Evolutionary conservation across 1,140 invertebrate species (phyloP).

Genomic region (Hyles euphorbiae): DNA sequence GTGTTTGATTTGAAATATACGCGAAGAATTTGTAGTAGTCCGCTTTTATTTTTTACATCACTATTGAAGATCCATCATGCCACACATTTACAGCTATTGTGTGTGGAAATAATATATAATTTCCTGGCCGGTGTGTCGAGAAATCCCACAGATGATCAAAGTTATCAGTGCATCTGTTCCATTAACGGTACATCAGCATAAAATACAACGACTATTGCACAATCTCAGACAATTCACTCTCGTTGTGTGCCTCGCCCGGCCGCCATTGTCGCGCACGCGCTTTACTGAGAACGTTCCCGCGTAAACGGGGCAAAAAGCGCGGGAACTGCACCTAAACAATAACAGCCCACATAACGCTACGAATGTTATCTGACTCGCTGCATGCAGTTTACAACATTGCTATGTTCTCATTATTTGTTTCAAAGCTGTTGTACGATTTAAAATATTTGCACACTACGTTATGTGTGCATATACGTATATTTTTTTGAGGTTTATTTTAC

Average conservation of each 20-base stretch:
- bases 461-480: too few relatives aligned
- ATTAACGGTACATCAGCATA: constrained; percentile 68
- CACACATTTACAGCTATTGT: too few relatives aligned
- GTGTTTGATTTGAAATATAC: too few relatives aligned
- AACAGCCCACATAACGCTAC: constrained; percentile 68
- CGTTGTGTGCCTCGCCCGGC: constrained; percentile 39
- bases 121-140: too few relatives aligned
- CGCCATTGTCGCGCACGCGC: constrained; percentile 67
- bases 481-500: too few relatives aligned
- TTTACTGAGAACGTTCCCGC: constrained; percentile 72
- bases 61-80: too few relatives aligned
- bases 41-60: too few relatives aligned
- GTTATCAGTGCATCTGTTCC: constrained; percentile 37
- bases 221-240: constrained; percentile 62
- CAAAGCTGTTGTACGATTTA: constrained; percentile 3
- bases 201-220: constrained; percentile 59
- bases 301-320: constrained; percentile 68
- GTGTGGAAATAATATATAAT: too few relatives aligned
- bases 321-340: constrained; percentile 63
- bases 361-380: constrained; percentile 59
- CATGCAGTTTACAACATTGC: constrained; percentile 54
- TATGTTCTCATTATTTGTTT: constrained; percentile 58
- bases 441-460: background rate
- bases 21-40: too few relatives aligned
- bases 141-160: constrained; percentile 7